phyloP scores from a whole-genome alignment of 2,113 vertebrate genomes.

The Pterocles gutturalis region DNA sequence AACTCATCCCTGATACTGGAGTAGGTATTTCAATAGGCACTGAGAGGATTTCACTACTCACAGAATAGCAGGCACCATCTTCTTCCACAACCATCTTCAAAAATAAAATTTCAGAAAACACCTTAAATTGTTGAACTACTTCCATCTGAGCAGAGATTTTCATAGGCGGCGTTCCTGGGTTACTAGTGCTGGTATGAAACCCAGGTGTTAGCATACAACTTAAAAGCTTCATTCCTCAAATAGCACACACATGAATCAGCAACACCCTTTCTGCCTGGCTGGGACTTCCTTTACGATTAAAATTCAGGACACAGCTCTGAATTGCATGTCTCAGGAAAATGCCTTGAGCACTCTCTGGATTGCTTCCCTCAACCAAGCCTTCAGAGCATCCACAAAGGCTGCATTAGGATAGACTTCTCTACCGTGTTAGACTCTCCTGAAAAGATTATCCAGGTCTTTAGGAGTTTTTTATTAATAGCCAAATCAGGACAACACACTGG shows the following conservation, averaged over 20 bases:
- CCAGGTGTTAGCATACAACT: not conserved
- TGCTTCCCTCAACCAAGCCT: not conserved
- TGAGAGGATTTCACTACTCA: not conserved
- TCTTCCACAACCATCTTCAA: not conserved
- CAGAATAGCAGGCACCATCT: not conserved
- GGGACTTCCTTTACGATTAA: constrained; percentile 62
- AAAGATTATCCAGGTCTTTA: not conserved
- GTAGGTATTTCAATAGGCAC: rapidly evolving
- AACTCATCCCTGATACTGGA: not conserved
- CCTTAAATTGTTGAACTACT: rapidly evolving
- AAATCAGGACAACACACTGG: not conserved
- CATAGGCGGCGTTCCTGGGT: rapidly evolving
- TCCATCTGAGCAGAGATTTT: not conserved
- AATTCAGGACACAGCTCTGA: not conserved
- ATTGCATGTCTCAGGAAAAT: constrained; percentile 21
- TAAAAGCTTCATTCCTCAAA: constrained; percentile 38
- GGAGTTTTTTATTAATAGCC: not conserved
- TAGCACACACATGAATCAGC: not conserved
- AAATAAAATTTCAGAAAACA: not conserved
- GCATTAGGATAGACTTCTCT: not conserved
- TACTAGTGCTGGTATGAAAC: not conserved
- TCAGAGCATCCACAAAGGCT: not conserved
- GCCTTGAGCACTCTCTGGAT: not conserved
- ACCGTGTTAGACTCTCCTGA: rapidly evolving
- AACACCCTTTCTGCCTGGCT: not conserved